Conservation (phyloP, 2,113 vertebrate species). For the Coptodon rendalli region DNA sequence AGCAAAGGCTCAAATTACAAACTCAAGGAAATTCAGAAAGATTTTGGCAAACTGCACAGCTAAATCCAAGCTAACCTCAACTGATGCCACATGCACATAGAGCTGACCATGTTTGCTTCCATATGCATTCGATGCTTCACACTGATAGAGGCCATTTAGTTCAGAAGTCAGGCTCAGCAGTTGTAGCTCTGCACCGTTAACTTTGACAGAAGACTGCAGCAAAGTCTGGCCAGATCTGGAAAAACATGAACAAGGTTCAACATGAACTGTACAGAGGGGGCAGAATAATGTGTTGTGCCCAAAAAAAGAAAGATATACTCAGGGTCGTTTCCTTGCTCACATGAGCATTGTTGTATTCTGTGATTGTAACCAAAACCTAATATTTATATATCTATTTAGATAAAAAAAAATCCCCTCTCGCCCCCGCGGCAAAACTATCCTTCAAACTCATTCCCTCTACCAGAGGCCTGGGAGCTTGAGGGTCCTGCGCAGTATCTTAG, state of each 20-base stretch:
- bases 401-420: too few relatives aligned
- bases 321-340: too few relatives aligned
- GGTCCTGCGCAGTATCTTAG: too few relatives aligned
- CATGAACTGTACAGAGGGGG: background rate
- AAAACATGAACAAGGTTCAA: background rate
- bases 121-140: background rate
- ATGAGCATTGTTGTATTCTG: too few relatives aligned
- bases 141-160: background rate
- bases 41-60: background rate
- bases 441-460: too few relatives aligned
- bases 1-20: background rate
- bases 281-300: background rate
- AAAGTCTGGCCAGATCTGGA: background rate
- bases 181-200: background rate
- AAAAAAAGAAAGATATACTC: too few relatives aligned
- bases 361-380: too few relatives aligned
- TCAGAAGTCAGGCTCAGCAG: background rate
- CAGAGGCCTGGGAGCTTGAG: too few relatives aligned
- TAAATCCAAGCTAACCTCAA: background rate
- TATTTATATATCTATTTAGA: accelerated
- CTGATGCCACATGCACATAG: background rate
- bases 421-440: too few relatives aligned
- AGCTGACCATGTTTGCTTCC: background rate
- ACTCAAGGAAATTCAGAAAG: background rate
- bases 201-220: background rate